phyloP scores from a whole-genome alignment of 2,888 invertebrate genomes.

The Caenorhabditis doughertyi region DNA sequence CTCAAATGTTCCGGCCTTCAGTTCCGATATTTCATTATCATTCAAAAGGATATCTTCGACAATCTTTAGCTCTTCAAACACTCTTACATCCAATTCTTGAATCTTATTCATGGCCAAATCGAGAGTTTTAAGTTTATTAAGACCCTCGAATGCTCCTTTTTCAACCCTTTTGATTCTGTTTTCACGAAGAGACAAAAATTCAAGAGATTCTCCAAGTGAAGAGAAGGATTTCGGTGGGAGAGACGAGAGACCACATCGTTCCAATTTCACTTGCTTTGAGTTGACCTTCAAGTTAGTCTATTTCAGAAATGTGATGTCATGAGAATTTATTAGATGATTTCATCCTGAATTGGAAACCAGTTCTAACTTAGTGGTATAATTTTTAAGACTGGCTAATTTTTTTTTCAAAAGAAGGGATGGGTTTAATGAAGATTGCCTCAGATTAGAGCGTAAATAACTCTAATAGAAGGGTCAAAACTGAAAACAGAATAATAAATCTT shows the following conservation, averaged over 20 bases:
- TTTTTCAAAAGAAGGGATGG: too few species aligned
- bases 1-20: slow-evolving; percentile 35
- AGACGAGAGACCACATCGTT: slow-evolving; percentile 68
- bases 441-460: too few species aligned
- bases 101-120: slow-evolving; percentile 76
- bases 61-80: slow-evolving; percentile 66
- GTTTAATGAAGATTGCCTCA: too few species aligned
- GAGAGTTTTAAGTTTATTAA: slow-evolving; percentile 69
- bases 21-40: slow-evolving; percentile 17
- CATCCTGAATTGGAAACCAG: too few species aligned
- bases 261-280: slow-evolving; percentile 69
- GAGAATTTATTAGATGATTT: too few species aligned
- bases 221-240: slow-evolving; percentile 73
- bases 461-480: too few species aligned
- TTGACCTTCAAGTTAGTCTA: slow-evolving; percentile 70
- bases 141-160: slow-evolving; percentile 65
- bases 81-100: slow-evolving; percentile 70
- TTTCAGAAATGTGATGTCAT: background rate
- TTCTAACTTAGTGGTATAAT: too few species aligned
- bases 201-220: slow-evolving; percentile 64
- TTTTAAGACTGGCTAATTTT: too few species aligned
- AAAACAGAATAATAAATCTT: too few species aligned
- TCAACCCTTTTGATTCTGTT: slow-evolving; percentile 77
- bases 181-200: slow-evolving; percentile 71
- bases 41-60: slow-evolving; percentile 21